Evolutionary conservation across 1,140 invertebrate species (phyloP), one percentile per base, ranked within the genome.

Genomic region (Ptiloglossa arizonensis): DNA sequence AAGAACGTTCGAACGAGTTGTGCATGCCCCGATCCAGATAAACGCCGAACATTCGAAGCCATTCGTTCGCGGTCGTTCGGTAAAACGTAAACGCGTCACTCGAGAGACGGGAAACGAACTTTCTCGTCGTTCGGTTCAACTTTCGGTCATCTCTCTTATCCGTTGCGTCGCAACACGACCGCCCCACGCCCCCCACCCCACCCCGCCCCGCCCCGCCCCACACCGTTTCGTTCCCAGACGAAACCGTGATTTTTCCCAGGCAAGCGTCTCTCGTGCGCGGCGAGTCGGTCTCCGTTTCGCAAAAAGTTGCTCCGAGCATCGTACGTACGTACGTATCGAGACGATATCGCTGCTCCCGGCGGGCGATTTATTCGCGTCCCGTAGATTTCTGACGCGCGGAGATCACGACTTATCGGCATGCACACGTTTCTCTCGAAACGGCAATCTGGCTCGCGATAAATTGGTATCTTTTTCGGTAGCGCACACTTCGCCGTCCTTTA

Each of bases 251-350:
- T 41, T 41, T 13, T 41, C 41, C 41, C 41, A 41, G 41, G 13
- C 41, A n/a, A n/a, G n/a, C n/a, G n/a, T n/a, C 41, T 41, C 41
- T 13, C 8, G 41, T 11, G 2, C 35, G 9, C 41, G 2, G 9
- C 41, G 41, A 11, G 9, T 41, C 13, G 41, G 9, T 41, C 41
- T 11, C 41, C 29, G 57, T 41, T 22, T 27, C 48, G 5, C 41
- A 41, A 41, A 44, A 50, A 59, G 79, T 81, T 66, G 48, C n/a
- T 63, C n/a, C 66, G 78, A 48, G 24, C 46, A 69, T 70, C 52
- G 52, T 57, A 8, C 67, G 27, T 70, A 70, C 52, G 52, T 57
- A 8, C 67, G 27, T 70, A 70, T 70, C 67, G 19, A 41, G 17
- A 3, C 2, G 19, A 35, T 67, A 70, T 56, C 67, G 27, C 50